phyloP scores from a whole-genome alignment of 2,888 invertebrate genomes.

The Rhogogaster chlorosoma region DNA sequence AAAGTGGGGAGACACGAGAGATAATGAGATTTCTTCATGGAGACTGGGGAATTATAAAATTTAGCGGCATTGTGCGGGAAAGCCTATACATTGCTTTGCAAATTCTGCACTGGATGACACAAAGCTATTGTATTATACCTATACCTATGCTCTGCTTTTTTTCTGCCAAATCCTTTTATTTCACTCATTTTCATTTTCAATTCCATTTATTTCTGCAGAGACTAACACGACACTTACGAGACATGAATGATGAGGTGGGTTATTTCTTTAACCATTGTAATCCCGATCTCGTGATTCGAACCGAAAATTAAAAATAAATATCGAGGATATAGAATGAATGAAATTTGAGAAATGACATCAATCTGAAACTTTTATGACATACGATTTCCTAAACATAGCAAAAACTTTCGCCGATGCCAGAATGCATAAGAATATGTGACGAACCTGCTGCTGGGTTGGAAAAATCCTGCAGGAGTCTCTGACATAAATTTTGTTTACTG shows the following conservation, averaged over 20 bases:
- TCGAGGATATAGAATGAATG: not conserved
- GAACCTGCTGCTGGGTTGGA: not conserved
- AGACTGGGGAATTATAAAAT: conserved; percentile 17
- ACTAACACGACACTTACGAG: not conserved
- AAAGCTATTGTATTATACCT: not conserved
- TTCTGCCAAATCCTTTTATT: conserved; percentile 3
- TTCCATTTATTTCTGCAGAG: not conserved
- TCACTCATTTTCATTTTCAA: not conserved
- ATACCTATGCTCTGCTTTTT: not conserved
- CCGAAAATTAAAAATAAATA: not conserved
- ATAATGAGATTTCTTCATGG: conserved; percentile 47
- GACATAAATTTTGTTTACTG: conserved; percentile 50
- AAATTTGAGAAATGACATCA: not conserved
- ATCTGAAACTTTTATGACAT: not conserved
- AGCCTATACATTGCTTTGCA: not conserved
- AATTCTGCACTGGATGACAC: not conserved
- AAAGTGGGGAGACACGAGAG: conserved; percentile 1
- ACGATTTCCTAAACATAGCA: not conserved
- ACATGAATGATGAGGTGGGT: not conserved
- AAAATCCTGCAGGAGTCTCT: conserved; percentile 24
- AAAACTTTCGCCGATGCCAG: not conserved
- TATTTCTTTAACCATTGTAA: not conserved
- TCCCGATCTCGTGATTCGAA: not conserved
- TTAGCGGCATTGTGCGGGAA: not conserved
- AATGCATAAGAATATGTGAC: not conserved